phyloP scores from a whole-genome alignment of 2,888 invertebrate genomes.

The Scaptomyza cyrtandrae region DNA sequence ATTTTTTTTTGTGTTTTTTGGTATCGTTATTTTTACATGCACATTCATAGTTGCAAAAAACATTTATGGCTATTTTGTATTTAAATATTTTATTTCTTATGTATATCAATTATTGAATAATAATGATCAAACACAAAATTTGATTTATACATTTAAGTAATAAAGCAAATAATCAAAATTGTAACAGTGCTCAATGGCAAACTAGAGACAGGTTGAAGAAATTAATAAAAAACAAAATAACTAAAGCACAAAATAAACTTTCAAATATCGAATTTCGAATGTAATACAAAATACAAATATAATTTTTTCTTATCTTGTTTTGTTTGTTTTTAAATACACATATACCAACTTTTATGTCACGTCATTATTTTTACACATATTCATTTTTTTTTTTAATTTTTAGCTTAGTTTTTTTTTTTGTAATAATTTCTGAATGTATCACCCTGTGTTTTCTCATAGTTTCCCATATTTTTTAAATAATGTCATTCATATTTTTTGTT shows the following conservation, averaged over 20 bases:
- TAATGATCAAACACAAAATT: conserved; percentile 33
- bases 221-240: conserved; percentile 15
- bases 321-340: conserved; percentile 71
- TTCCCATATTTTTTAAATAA: conserved; percentile 68
- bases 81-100: conserved; percentile 60
- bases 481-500: conserved; percentile 24
- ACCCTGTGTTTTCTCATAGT: conserved; percentile 84
- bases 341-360: conserved; percentile 70
- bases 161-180: conserved; percentile 35
- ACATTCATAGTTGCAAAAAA: conserved; percentile 78
- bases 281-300: conserved; percentile 4
- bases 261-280: conserved; percentile 2
- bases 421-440: conserved; percentile 81
- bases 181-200: conserved; percentile 39
- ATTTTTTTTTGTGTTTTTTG: conserved; percentile 30
- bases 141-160: conserved; percentile 27
- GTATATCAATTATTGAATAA: conserved; percentile 52
- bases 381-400: conserved; percentile 52
- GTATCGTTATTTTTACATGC: conserved; percentile 67
- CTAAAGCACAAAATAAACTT: conserved; percentile 9
- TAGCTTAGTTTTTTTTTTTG: conserved; percentile 69
- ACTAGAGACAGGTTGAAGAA: conserved; percentile 3
- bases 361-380: conserved; percentile 53
- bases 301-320: not conserved
- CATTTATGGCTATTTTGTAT: conserved; percentile 72